phyloP scores from a whole-genome alignment of 2,797 vertebrate genomes.

The Loris lydekkerianus region DNA sequence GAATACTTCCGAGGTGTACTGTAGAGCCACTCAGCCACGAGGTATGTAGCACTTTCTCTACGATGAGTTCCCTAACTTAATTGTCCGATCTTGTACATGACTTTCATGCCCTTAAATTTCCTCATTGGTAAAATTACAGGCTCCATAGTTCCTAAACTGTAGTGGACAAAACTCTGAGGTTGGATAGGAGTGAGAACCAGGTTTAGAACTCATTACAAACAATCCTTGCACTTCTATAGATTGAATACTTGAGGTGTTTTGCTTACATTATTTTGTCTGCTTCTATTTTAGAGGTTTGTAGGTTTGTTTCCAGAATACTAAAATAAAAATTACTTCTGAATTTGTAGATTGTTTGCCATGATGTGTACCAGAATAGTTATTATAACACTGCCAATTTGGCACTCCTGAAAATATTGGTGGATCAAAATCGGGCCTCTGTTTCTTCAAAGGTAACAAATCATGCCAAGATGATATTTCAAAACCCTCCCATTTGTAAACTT shows the following conservation, averaged over 20 bases:
- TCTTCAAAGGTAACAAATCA: slow-evolving; percentile 30
- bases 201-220: not conserved
- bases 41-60: too few relatives aligned
- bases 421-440: not conserved
- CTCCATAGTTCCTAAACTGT: not conserved
- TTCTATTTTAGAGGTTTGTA: not conserved
- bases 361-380: not conserved
- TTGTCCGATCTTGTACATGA: not conserved
- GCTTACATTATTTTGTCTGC: not conserved
- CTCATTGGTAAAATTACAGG: not conserved
- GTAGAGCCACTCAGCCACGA: too few relatives aligned
- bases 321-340: slow-evolving; percentile 25
- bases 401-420: slow-evolving; percentile 12
- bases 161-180: not conserved
- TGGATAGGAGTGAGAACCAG: not conserved
- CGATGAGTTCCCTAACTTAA: too few relatives aligned
- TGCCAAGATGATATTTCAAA: not conserved
- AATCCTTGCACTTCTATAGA: not conserved
- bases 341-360: not conserved
- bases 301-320: not conserved
- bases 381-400: not conserved
- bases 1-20: too few relatives aligned
- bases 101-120: not conserved
- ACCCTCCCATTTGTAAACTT: not conserved
- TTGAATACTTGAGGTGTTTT: not conserved